phyloP scores from a whole-genome alignment of 2,888 invertebrate genomes.

The Cantharis rufa region DNA sequence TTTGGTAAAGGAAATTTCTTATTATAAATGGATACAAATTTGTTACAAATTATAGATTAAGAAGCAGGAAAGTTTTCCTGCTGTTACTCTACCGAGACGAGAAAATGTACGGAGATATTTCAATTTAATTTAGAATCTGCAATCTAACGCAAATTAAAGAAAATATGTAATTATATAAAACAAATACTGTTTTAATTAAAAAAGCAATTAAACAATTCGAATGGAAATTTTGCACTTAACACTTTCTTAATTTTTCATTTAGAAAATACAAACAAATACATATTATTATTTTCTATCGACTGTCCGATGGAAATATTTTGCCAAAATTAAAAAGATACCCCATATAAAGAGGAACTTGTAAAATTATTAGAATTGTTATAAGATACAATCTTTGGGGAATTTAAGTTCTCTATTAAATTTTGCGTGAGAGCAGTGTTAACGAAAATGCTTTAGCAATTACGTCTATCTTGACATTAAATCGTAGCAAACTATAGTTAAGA shows the following conservation, averaged over 20 bases:
- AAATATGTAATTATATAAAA: neutral
- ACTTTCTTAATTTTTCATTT: neutral
- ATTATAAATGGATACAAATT: neutral
- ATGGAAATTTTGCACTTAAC: neutral
- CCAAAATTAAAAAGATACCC: neutral
- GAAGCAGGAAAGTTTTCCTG: neutral
- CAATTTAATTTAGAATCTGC: neutral
- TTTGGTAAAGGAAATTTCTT: neutral
- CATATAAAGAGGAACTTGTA: neutral
- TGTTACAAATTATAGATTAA: neutral
- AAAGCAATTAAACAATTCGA: neutral
- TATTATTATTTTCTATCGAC: neutral
- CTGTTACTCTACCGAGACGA: too few species aligned
- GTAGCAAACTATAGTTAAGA: constrained; percentile 43
- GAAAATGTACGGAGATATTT: neutral
- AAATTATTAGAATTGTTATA: neutral
- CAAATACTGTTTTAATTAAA: neutral
- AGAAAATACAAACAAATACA: neutral
- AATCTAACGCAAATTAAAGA: neutral
- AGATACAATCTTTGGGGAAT: neutral
- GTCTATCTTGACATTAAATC: constrained; percentile 50
- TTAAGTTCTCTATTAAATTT: constrained; percentile 17
- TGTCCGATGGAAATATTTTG: neutral
- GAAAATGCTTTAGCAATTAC: constrained; percentile 47
- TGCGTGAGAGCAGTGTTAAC: constrained; percentile 22